These are phyloP conservation scores for Slavum lentiscoides DNA, from an alignment of 2,888 invertebrate genomes.

Conservation along the genomic window DNA sequence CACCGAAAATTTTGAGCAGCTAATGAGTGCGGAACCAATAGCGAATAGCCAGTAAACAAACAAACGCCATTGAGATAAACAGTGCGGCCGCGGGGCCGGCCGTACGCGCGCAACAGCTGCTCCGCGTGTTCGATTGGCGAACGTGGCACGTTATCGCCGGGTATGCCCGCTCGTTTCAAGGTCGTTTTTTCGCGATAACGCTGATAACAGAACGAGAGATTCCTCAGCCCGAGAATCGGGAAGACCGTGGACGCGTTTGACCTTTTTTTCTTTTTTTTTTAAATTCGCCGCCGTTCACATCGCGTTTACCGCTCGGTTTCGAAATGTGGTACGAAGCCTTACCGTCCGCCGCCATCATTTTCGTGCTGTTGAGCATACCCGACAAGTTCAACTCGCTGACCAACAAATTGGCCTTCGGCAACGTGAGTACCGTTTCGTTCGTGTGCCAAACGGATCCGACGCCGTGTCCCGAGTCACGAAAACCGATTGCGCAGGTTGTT, in stretches of 20 bases:
- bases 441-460: background rate
- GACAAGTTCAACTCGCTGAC: slow-evolving; percentile 68
- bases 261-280: too few species aligned
- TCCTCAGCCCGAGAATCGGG: too few species aligned
- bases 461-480: too few species aligned
- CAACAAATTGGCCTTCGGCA: slow-evolving; percentile 67
- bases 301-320: slow-evolving; percentile 2
- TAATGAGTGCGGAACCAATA: slow-evolving; percentile 42
- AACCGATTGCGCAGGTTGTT: too few species aligned
- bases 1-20: slow-evolving; percentile 47
- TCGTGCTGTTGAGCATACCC: slow-evolving; percentile 67
- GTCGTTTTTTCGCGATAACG: slow-evolving; percentile 17
- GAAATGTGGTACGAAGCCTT: slow-evolving; percentile 76
- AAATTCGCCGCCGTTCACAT: too few species aligned
- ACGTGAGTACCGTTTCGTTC: slow-evolving; percentile 63
- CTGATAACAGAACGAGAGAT: too few species aligned
- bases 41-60: slow-evolving; percentile 49
- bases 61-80: slow-evolving; percentile 52
- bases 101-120: background rate
- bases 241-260: too few species aligned
- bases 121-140: background rate
- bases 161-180: background rate
- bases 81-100: slow-evolving; percentile 22
- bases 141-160: background rate
- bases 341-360: slow-evolving; percentile 68